Base-by-base conservation (phyloP, 2,888 invertebrate species). In the Pteria penguin region DNA sequence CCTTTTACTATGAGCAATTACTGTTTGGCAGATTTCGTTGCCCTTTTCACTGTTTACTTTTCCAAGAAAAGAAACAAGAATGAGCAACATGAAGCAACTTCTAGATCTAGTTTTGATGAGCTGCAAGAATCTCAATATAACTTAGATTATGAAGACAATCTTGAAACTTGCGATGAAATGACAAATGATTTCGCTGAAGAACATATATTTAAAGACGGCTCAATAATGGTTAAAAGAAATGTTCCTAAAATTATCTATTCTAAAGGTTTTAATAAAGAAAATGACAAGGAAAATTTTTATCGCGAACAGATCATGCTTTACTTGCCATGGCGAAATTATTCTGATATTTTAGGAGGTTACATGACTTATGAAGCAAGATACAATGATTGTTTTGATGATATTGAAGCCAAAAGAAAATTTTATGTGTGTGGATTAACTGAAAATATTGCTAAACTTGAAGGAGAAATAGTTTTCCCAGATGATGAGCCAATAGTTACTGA, bases 251-350 rank as follows among this genome's bases (percentile, higher is more conserved):
- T 58, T 24, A 24, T 65, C 18, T 45, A 52, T n/a, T 65, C 36
- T 65, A 52, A 45, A 22, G 11, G 65, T n/a, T 65, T 22, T 52
- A 52, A 52, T 22, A 26, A 26, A 18, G 52, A 65, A 2, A 24
- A 29, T 11, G 65, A 65, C 24, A 65, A 36, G 36, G 63, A 63
- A 63, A 63, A 63, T 22, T 24, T 33, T 63, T 63, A 33, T 22
- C n/a, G 63, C n/a, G 63, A 63, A 22, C 18, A n/a, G 2, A 2
- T 63, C 11, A 36, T 63, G 36, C 76, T 90, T 2, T 89, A 77
- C 70, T 32, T 77, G 0, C 82, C 86, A 4, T 90, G 88, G 89
- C 58, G 87, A 57, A 66, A 88, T 72, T 87, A 72, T n/a, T 31
- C 75, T n/a, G 61, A 61, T 31, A 32, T 82, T 11, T 8, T 78